phyloP scores from a whole-genome alignment of 2,797 vertebrate species.

The Muscicapa comitata region DNA sequence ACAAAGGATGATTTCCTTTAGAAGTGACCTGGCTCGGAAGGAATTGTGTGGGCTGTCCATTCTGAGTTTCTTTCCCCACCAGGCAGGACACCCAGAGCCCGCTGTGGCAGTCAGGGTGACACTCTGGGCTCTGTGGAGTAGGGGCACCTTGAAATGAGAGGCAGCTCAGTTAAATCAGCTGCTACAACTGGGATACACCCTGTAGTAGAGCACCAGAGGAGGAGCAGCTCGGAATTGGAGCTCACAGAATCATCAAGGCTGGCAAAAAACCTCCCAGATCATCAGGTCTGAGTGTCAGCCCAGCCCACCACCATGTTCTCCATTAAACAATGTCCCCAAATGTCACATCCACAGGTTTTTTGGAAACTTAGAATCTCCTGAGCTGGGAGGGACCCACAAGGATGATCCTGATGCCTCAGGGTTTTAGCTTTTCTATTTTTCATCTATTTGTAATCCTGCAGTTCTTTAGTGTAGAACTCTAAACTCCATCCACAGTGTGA shows the following conservation, averaged over 20 bases:
- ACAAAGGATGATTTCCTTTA: conserved; percentile 16
- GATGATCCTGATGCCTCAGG: neutral
- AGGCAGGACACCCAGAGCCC: neutral
- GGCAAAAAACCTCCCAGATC: neutral
- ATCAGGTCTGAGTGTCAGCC: neutral
- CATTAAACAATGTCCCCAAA: neutral
- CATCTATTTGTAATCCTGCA: neutral
- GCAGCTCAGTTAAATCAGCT: rapidly evolving
- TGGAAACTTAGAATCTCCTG: neutral
- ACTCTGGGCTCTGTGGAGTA: rapidly evolving
- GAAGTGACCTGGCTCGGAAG: neutral
- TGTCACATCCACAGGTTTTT: rapidly evolving
- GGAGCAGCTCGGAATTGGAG: neutral
- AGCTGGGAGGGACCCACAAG: neutral
- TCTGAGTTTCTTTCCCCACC: neutral
- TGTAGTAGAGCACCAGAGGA: neutral
- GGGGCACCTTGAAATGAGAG: neutral
- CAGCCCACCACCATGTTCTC: neutral
- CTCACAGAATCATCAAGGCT: too few relatives aligned
- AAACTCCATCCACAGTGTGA: neutral
- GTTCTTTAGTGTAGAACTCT: neutral
- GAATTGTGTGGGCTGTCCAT: neutral
- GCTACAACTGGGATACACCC: neutral
- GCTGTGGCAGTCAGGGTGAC: neutral
- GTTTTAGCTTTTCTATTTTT: neutral